Base-by-base conservation (phyloP, 2,888 invertebrate species). In the Phengaris alcon region DNA sequence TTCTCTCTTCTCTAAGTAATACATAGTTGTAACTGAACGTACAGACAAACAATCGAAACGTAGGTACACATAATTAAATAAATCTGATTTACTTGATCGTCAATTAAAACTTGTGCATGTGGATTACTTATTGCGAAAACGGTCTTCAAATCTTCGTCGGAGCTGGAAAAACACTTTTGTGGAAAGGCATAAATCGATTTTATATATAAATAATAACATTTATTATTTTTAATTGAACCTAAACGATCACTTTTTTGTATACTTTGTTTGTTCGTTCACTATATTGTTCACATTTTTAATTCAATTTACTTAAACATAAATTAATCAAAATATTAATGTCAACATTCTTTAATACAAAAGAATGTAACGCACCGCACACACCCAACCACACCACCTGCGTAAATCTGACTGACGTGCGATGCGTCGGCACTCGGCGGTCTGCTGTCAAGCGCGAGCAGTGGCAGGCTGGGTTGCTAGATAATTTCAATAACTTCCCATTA, bases 81-180 rank as follows among this genome's bases (percentile, higher is more conserved):
- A 84, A 84, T 82, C 82, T 79, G 83, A 86, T 92, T 92, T 88
- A 84, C 90, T 92, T 90, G 35, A 35, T 35, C 35, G 84, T 83
- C 81, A 81, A 80, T 79, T 80, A 83, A 85, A 83, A 82, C 82
- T 82, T 84, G 86, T 86, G 82, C 82, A 85, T 84, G 84, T 83
- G 79, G 81, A 82, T 85, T 88, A 89, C 88, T 90, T 90, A 87
- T 90, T 88, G 91, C 88, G 77, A 90, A 90, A 90, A 89, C 87
- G 85, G 85, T 84, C 82, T 82, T 85, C 78, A 84, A 84, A 84
- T 82, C 82, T 82, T 84, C 85, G 84, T 85, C 83, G 82, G 82
- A 81, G 81, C 82, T 84, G 85, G 84, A 86, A 87, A 83, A 86
- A 86, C 86, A 85, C 86, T 82, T 81, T 87, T 88, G 87, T 84